Evolutionary conservation across 2,797 vertebrate species (phyloP), one percentile per base, ranked within the genome.

Genomic region (Macrochelys suwanniensis): DNA sequence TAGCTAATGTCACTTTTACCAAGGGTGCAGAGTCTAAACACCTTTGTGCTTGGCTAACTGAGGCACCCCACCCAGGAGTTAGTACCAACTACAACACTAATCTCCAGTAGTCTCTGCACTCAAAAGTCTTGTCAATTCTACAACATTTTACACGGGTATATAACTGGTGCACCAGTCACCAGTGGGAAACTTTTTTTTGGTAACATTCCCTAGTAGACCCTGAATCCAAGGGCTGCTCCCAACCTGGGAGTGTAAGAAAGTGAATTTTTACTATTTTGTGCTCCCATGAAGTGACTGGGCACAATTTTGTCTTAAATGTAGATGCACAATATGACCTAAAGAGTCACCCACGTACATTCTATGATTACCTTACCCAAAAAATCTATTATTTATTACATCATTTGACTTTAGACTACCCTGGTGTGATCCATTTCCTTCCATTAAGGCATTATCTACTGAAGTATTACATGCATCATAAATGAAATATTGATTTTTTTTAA

Each of bases 401-500:
- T 97, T 96, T 51, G 47, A 84, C 90, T 96, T 96, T 97, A 97
- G 95, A 89, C 95, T 97, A 96, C 96, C 95, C 96, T 80, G 84
- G 95, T 89, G 59, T 90, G 95, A 98, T 96, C 97, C 94, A 97
- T 97, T 98, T 97, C 95, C 95, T 97, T 87, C 97, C 98, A 98
- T 98, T 98, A 98, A 97, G 85, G 56, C 83, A 92, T 95, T 97
- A 96, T 93, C 94, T 68, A 96, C 61, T 96, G 95, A 88, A 95
- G 95, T 85, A 97, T 98, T 97, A 96, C 83, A 95, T 97, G 92
- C 96, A 97, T 98, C 96, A 96, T 96, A 97, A 97, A 98, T 97
- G 97, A 97, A 98, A 95, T 97, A 98, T 97, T 21, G 97, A 98
- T 98, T 85, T n/a, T 84, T 53, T 97, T 91, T 81, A 91, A 93